Evolutionary conservation across 2,113 vertebrate genomes (phyloP), one percentile per base, ranked within the genome.

Genomic region (Eudyptes chrysolophus): DNA sequence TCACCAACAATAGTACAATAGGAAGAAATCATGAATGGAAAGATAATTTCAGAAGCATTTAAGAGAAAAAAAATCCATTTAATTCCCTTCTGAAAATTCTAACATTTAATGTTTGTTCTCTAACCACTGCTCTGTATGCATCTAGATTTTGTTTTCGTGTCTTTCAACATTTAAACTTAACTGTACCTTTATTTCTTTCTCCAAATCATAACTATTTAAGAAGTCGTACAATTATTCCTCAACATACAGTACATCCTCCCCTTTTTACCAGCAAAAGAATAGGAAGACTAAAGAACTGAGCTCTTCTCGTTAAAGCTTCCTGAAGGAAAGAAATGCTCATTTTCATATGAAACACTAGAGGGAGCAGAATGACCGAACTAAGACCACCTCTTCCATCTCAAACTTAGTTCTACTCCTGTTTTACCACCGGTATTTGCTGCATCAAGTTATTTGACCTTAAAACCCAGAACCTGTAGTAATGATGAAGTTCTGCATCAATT

Each of bases 1-100:
- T 30, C 2, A 1, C 12, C 7, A 60, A 6, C 36, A 68, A 16
- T 0, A 42, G 15, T 15, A 76, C 0, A 2, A n/a, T 18, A 90
- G 24, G 7, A 84, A 57, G 13, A 62, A 81, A 20, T 19, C 29
- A 75, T 5, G 4, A 75, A 13, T 14, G 1, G 3, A 66, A 85
- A 48, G 16, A 75, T 3, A 30, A 54, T 36, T 64, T 26, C 24
- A 81, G 24, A 70, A 62, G 4, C 10, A 80, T 26, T 44, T 4
- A 3, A 40, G 8, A 29, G 9, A 10, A 25, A 48, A 32, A 32
- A 36, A 34, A 77, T 18, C 3, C 6, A 26, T 49, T 57, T 66
- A 13, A 36, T 29, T 49, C 1, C 3, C 12, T 66, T 70, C 29
- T 48, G 22, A 69, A 36, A 79, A 46, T 8, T 32, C 11, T 11